phyloP scores from a whole-genome alignment of 2,888 invertebrate genomes.

The Apamea crenata region DNA sequence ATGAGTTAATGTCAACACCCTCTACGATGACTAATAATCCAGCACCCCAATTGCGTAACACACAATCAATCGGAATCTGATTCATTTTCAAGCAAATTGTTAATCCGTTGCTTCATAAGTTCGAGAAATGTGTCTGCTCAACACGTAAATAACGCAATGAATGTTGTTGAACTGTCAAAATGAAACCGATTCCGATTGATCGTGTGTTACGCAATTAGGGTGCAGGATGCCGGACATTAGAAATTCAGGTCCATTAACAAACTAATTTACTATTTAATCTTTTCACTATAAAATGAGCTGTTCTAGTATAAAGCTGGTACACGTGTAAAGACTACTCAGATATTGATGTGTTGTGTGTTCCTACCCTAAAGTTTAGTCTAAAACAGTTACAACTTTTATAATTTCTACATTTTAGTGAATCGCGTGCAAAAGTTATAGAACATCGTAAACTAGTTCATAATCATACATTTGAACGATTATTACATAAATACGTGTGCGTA shows the following conservation, averaged over 20 bases:
- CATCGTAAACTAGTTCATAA: conserved; percentile 26
- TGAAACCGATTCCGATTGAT: no score
- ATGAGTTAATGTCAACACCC: not conserved
- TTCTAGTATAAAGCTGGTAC: not conserved
- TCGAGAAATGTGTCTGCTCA: no score
- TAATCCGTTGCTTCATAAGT: no score
- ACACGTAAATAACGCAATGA: no score
- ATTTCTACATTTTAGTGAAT: conserved; percentile 7
- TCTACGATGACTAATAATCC: not conserved
- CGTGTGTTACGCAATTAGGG: no score
- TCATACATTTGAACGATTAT: conserved; percentile 30
- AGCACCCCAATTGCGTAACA: no score
- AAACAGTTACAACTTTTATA: conserved; percentile 10
- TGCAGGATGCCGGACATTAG: not conserved
- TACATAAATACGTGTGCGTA: conserved; percentile 19
- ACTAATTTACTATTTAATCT: not conserved
- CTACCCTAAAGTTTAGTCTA: not conserved
- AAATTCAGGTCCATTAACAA: not conserved
- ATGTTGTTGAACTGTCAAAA: no score
- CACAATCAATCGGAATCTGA: no score
- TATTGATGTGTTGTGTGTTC: not conserved
- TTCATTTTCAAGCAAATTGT: no score
- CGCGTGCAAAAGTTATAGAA: conserved; percentile 32
- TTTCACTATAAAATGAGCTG: not conserved
- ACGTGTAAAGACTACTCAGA: not conserved